These are phyloP conservation scores for Botrylloides violaceus DNA, from an alignment of 23 tunicate genomes.

Conservation along the genomic window DNA sequence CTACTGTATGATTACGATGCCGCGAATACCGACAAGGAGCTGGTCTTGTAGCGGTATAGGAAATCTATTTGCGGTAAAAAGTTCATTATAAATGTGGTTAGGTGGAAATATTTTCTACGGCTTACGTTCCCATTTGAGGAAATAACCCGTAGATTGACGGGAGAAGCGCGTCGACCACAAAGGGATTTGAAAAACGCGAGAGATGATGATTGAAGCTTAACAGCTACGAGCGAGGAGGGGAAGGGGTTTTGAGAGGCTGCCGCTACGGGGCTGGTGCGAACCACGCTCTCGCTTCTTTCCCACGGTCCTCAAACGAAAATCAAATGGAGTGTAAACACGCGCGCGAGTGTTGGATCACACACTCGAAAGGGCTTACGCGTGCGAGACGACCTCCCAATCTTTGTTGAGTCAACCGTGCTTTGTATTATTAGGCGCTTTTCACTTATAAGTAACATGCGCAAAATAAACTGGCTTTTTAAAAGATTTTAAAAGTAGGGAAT, in stretches of 20 bases:
- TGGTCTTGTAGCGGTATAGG: no score
- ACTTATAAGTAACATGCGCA: neutral
- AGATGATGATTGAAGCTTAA: constrained; percentile 28
- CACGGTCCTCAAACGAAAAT: constrained; percentile 89
- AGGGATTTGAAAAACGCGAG: constrained; percentile 25
- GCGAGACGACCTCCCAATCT: constrained; percentile 38
- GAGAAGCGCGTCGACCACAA: constrained; percentile 10
- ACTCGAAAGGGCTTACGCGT: constrained; percentile 68
- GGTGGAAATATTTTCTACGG: neutral
- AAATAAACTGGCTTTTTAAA: neutral
- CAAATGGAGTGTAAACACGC: constrained; percentile 93
- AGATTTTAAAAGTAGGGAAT: neutral
- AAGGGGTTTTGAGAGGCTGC: constrained; percentile 29
- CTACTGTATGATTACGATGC: no score
- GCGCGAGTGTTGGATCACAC: constrained; percentile 43
- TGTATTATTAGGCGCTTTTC: constrained; percentile 2
- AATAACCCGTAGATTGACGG: constrained; percentile 5
- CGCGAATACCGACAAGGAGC: no score
- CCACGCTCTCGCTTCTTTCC: constrained; percentile 43
- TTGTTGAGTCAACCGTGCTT: constrained; percentile 20
- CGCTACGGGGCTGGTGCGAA: constrained; percentile 61
- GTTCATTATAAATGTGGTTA: neutral
- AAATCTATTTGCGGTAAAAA: neutral
- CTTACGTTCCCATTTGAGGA: constrained; percentile 1
- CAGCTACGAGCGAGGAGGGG: constrained; percentile 18